Evolutionary conservation across 1,140 invertebrate species (phyloP), one percentile per base, ranked within the genome.

Genomic region (Bombus pyrosoma): DNA sequence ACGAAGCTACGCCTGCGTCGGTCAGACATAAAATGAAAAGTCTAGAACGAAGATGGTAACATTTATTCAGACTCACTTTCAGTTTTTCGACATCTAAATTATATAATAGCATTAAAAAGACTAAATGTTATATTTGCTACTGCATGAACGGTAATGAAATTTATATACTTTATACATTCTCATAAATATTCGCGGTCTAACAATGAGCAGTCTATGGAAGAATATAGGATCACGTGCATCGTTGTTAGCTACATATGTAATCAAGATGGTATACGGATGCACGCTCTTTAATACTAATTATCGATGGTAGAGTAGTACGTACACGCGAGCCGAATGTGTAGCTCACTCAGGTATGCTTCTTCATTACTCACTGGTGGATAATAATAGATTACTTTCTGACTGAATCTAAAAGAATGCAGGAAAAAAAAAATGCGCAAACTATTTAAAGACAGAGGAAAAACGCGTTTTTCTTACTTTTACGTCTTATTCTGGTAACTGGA

Each of bases 241-340:
- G 53, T 28, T 85, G 59, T 47, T 32, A 28, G 10, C 37, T 32
- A 28, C 37, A 62, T 37, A 28, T 34, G 41, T n/a, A 79, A 84
- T 84, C 78, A 84, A 78, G 39, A 72, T 12, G 47, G 39, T 22
- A 79, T 74, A 71, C 74, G 74, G 74, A 83, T 69, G 66, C 32
- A 79, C 53, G 76, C 75, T 53, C 0, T 79, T 78, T 78, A 62
- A 84, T 79, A 72, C n/a, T 79, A 84, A 84, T 84, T 79, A 79
- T 84, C 66, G 66, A 15, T 43, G 47, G 62, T 47, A 59, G 18
- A 53, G 15, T 66, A 41, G 25, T 62, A 74, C 10, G 47, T 59
- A 28, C 25, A 68, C 62, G 41, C 28, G 62, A 13, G 12, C 3
- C 73, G 59, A 68, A 66, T 68, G 32, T 72, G 15, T 77, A 76